Evolutionary conservation across 2,797 vertebrate species (phyloP), one percentile per base, ranked within the genome.

Genomic region (Coccyzus lansbergi): DNA sequence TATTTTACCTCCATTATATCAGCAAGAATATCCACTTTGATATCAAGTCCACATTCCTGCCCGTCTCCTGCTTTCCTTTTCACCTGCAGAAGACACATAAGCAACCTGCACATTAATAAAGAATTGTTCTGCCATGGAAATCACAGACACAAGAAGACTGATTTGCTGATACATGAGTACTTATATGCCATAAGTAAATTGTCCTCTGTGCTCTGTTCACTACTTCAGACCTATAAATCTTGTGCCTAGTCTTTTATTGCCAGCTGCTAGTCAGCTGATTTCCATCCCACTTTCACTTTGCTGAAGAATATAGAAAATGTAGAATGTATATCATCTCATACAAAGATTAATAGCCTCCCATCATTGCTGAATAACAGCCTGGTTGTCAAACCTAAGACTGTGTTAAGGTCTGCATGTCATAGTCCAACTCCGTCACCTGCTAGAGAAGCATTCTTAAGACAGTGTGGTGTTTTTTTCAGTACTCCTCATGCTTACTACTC

Each of bases 211-310:
- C 33, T 85, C 60, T 83, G 31, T 46, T 77, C 53, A 58, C 40
- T 83, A 46, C 53, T 74, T 83, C 69, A 78, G 62, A 65, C 5
- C n/a, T 79, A 44, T 72, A 90, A 92, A 88, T 86, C 81, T 85
- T 67, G n/a, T 62, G 65, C 49, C 26, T 64, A 65, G 74, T 69
- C 52, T 83, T 85, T 62, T 83, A 29, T 77, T 38, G 72, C 28
- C 17, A 51, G 26, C 58, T 93, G 31, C 65, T 64, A 53, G 48
- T 70, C 78, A 83, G 22, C 13, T 68, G 60, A 89, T 83, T 87
- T 83, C 53, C 77, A 33, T 62, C 51, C 49, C 56, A 42, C 62
- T 24, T 93, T 92, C 84, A 62, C 53, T 58, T 89, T 89, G 60
- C n/a, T 87, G 84, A 86, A 85, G 68, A 93, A 46, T 59, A 65